Conservation (phyloP, 2,113 vertebrate species). For the Bufo bufo region DNA sequence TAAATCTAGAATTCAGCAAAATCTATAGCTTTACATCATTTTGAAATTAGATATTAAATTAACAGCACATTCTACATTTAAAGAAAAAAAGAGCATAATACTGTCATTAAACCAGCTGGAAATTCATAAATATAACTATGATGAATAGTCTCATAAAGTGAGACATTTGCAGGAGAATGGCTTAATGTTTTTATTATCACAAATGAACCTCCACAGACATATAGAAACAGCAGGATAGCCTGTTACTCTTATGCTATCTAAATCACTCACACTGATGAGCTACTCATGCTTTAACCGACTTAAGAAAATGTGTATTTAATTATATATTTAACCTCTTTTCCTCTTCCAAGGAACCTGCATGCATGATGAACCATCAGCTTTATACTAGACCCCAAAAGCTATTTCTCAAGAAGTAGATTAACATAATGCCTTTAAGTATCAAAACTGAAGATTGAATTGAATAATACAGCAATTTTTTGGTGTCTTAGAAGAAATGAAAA, state of each 20-base stretch:
- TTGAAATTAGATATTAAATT: background rate
- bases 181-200: conserved; percentile 40
- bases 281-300: conserved; percentile 19
- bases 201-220: conserved; percentile 28
- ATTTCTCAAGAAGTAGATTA: conserved; percentile 52
- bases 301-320: conserved; percentile 21
- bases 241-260: conserved; percentile 1
- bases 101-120: conserved; percentile 15
- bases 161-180: background rate
- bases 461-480: conserved; percentile 49
- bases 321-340: conserved; percentile 37
- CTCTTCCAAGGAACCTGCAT: conserved; percentile 27
- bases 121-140: conserved; percentile 36
- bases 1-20: background rate
- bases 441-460: conserved; percentile 50
- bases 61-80: conserved; percentile 31
- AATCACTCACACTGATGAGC: conserved; percentile 29
- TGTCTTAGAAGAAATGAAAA: conserved; percentile 46
- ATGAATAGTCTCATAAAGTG: conserved; percentile 32
- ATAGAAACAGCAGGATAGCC: conserved; percentile 43
- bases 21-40: background rate
- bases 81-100: conserved; percentile 13
- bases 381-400: conserved; percentile 28
- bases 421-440: conserved; percentile 53
- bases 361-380: background rate